Base-by-base conservation (phyloP, 2,797 vertebrate genomes). In the Chiloscyllium punctatum region DNA sequence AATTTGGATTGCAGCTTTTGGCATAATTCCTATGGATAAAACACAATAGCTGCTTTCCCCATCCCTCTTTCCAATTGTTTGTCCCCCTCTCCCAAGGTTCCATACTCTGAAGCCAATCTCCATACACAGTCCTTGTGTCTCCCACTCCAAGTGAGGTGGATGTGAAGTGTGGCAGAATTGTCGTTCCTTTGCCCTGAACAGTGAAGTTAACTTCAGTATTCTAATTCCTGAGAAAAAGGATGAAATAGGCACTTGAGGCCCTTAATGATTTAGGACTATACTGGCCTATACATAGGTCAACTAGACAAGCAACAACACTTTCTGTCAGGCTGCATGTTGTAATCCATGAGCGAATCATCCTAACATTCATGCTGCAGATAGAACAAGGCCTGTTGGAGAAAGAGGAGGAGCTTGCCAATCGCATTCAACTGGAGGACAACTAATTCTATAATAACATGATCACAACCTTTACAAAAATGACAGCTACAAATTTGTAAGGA, bases 391-490 rank as follows among this genome's bases (percentile, higher is more conserved):
- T 7, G 68, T 92, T 92, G 69, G 66, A 21, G 90, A 92, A 92
- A 30, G 62, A 21, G 48, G n/a, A 33, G 48, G 71, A 33, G 25
- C 27, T 51, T 72, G 68, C 74, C 23, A 21, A 74, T 95, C 48
- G 53, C 53, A 57, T 57, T 77, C 71, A 95, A 53, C 48, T 57
- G 72, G 15, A 51, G 71, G 53, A 72, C 30, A 72, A 95, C 71
- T 95, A 30, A 95, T 95, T 48, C n/a, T 71, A 77, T 71, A 95
- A 77, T 95, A 77, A 57, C 48, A 77, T 95, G 51, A 95, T 95
- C 53, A 16, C 71, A 77, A 95, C 51, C 69, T 95, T 95, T 57
- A 72, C 25, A 53, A 51, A 94, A 95, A n/a, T 77, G 94, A 95
- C 71, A 95, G 69, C 71, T n/a, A 95, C 94, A 77, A 53, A 95